Base-by-base conservation (phyloP, 1,140 invertebrate species). In the Eupeodes corollae region DNA sequence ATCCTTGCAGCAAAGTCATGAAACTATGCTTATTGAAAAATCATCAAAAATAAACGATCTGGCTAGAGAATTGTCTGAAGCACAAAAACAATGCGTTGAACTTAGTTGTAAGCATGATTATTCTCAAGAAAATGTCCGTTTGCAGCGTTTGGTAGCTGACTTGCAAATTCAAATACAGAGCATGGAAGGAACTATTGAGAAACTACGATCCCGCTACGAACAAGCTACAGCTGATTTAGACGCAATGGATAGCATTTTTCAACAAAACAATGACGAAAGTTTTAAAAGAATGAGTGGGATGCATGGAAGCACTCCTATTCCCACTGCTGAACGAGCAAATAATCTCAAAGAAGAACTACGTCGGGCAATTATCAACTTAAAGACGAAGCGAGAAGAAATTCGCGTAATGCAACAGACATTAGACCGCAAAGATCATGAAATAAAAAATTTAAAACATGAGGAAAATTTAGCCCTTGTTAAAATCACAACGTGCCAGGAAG, bases 11-110 rank as follows among this genome's bases (percentile, higher is more conserved):
- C 59, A 64, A 19, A 70, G 70, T 26, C 73, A 75, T 44, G 74
- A 77, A 50, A 62, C 69, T 6, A 65, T 77, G 51, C 44, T 78
- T 9, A 56, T 74, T 43, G 75, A 77, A 26, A 77, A 78, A 47
- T 70, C 73, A 0, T 62, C 63, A 1, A 75, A 69, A 18, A 75
- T 77, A 16, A 76, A 76, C 54, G 61, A 72, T 34, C 48, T 77
- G 0, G 72, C 68, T 10, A 49, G 57, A 10, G 73, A 74, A 5
- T 38, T 78, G n/a, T 69, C 74, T 48, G 64, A 70, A 2, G 70
- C 74, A 0, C 76, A 77, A 43, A 42, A 48, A 31, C 55, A 52
- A 6, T 65, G 48, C 42, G 52, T 58, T 11, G 58, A 66, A 13
- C 19, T 56, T 12, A 38, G 38, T 9, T 32, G n/a, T 6, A 52